Conservation (phyloP, 2,888 invertebrate species). For the Girardia tigrina region DNA sequence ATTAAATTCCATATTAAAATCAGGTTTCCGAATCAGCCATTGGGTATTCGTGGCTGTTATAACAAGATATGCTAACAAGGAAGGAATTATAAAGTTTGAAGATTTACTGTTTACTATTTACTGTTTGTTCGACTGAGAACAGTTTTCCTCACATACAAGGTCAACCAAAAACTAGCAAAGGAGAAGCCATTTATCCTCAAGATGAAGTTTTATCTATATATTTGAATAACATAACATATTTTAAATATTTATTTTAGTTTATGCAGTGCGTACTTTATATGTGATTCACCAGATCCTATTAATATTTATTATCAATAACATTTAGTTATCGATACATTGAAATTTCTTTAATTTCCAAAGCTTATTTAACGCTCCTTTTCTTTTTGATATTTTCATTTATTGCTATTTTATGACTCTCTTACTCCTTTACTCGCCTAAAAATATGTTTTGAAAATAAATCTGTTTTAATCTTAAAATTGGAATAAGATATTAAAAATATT, state of each 20-base stretch:
- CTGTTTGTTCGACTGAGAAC: conserved; percentile 79
- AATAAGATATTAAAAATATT: too few relatives aligned
- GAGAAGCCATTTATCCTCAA: conserved; percentile 24
- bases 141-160: conserved; percentile 59
- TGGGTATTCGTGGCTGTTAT: conserved; percentile 72
- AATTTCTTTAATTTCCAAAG: not conserved
- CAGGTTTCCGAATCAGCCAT: conserved; percentile 69
- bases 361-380: not conserved
- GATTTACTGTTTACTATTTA: conserved; percentile 88
- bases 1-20: too few relatives aligned
- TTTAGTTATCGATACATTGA: too few relatives aligned
- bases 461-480: too few relatives aligned
- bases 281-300: too few relatives aligned
- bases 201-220: too few relatives aligned
- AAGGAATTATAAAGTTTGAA: conserved; percentile 73
- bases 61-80: conserved; percentile 69
- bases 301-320: not conserved
- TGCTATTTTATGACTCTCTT: too few relatives aligned
- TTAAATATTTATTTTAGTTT: too few relatives aligned
- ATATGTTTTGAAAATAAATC: too few relatives aligned
- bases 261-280: not conserved
- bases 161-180: conserved; percentile 23
- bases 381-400: conserved; percentile 5
- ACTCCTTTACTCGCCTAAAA: too few relatives aligned
- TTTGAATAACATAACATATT: too few relatives aligned